Percentiles rank a stretch among this genome's conserved stretches.
Evolutionary conservation across 1,140 invertebrate species (phyloP).

Genomic region (Cydia pomonella): DNA sequence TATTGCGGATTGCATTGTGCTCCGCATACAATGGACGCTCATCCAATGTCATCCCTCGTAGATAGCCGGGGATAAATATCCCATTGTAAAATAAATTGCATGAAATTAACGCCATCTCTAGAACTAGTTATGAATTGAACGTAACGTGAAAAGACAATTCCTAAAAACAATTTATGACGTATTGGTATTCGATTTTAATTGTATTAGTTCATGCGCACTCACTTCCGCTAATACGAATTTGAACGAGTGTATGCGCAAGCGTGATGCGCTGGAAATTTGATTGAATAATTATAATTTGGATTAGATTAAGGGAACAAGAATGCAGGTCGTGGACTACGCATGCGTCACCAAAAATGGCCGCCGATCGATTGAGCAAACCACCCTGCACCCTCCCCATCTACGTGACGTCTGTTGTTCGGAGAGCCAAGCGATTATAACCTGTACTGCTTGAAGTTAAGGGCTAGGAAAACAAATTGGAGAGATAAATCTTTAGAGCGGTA

Average conservation of each 20-base stretch:
- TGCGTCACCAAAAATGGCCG: slow-evolving; percentile 72
- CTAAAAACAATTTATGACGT: not conserved
- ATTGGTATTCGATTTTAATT: not conserved
- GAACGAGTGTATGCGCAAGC: not conserved
- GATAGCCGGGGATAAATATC: slow-evolving; percentile 4
- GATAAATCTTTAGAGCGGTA: slow-evolving; percentile 44
- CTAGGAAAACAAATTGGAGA: slow-evolving; percentile 34
- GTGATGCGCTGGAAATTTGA: not conserved
- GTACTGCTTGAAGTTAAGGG: slow-evolving; percentile 35
- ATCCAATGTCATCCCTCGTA: not conserved
- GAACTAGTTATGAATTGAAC: slow-evolving; percentile 42
- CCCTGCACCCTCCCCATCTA: slow-evolving; percentile 55
- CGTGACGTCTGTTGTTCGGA: slow-evolving; percentile 34
- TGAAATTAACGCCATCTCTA: slow-evolving; percentile 58
- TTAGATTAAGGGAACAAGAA: not conserved
- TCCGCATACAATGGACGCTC: slow-evolving; percentile 1
- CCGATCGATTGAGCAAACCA: slow-evolving; percentile 69
- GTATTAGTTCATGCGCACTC: not conserved
- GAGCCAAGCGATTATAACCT: slow-evolving; percentile 40
- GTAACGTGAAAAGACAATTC: not conserved
- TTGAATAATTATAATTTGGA: not conserved
- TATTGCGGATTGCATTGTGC: slow-evolving; percentile 1
- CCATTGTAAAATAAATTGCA: slow-evolving; percentile 35
- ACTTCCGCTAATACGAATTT: not conserved
- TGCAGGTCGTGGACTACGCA: slow-evolving; percentile 45